These are phyloP conservation scores for Sparus aurata DNA, from an alignment of 2,797 vertebrate species.

Conservation along the genomic window DNA sequence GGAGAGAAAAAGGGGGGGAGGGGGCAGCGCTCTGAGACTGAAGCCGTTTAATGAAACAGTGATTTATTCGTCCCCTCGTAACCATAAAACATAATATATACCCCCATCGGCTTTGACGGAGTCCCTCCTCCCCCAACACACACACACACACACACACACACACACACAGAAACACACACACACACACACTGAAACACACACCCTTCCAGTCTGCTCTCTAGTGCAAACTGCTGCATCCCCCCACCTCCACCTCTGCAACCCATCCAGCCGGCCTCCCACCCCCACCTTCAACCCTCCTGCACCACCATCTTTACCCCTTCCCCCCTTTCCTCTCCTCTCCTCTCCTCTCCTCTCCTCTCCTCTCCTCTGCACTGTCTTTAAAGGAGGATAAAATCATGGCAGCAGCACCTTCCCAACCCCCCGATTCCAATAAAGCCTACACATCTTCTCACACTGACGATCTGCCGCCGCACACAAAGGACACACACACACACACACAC, in stretches of 20 bases:
- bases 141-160: conserved; percentile 47
- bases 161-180: conserved; percentile 48
- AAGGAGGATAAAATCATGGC: conserved; percentile 71
- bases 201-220: conserved; percentile 38
- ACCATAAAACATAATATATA: conserved; percentile 83
- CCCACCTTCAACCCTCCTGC: conserved; percentile 44
- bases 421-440: conserved; percentile 72
- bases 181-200: conserved; percentile 46
- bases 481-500: conserved; percentile 16
- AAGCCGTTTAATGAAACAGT: conserved; percentile 81
- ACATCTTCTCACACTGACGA: conserved; percentile 39
- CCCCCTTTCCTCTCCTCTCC: conserved; percentile 41
- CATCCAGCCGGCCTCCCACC: conserved; percentile 21
- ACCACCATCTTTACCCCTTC: conserved; percentile 50
- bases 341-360: neutral
- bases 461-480: conserved; percentile 61
- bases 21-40: conserved; percentile 51
- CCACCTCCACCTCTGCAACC: conserved; percentile 63
- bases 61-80: conserved; percentile 81
- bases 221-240: conserved; percentile 55
- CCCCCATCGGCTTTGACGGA: conserved; percentile 61
- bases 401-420: conserved; percentile 69
- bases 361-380: conserved; percentile 54
- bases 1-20: conserved; percentile 32
- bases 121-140: conserved; percentile 59